These are phyloP conservation scores for Sebastes vulpes DNA, from an alignment of 2,797 vertebrate genomes.

Conservation along the genomic window DNA sequence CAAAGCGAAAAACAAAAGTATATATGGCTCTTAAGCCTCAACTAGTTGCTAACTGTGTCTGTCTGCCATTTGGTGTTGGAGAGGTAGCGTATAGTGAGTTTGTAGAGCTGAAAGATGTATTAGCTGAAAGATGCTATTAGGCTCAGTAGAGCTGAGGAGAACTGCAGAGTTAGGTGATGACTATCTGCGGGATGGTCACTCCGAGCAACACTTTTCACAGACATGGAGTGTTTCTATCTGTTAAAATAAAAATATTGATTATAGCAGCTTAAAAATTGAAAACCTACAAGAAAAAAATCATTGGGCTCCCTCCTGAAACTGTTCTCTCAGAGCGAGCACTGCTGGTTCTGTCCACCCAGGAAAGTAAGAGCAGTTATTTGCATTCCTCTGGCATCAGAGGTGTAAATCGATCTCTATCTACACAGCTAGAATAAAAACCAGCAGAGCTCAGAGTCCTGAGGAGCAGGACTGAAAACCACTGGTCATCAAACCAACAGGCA, in stretches of 20 bases:
- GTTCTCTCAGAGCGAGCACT: background rate
- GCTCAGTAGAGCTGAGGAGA: background rate
- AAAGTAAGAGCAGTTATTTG: conserved; percentile 12
- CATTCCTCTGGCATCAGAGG: conserved; percentile 16
- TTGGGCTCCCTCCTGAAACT: background rate
- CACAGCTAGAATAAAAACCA: conserved; percentile 24
- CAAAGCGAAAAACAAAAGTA: background rate
- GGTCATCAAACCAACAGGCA: background rate
- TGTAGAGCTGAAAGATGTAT: background rate
- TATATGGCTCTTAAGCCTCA: background rate
- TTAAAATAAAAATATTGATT: background rate
- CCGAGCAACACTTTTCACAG: background rate
- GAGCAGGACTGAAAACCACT: background rate
- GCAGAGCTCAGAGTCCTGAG: background rate
- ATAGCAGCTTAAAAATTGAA: background rate
- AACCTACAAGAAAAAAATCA: background rate
- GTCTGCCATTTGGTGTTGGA: background rate
- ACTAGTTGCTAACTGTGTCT: background rate
- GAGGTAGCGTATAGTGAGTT: background rate
- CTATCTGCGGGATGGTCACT: background rate
- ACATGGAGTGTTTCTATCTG: background rate
- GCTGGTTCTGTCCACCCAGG: background rate
- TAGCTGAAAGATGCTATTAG: background rate
- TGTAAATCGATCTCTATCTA: conserved; percentile 21
- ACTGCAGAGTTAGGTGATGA: background rate